Base-by-base conservation (phyloP, 1,140 invertebrate species). In the Trissolcus basalis region DNA sequence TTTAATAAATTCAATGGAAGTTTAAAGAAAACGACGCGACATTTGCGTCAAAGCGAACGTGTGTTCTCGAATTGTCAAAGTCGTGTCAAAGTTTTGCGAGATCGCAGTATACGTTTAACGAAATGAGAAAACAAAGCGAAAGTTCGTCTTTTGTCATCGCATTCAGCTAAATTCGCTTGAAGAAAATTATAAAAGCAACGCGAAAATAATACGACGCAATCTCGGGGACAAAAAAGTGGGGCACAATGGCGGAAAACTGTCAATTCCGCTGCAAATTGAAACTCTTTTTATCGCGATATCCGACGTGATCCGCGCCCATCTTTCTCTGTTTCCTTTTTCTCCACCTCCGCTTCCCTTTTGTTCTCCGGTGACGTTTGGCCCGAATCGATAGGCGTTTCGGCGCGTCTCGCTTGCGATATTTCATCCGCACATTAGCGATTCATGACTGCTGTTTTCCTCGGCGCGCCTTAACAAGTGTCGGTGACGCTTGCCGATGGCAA, bases 401-500 rank as follows among this genome's bases (percentile, higher is more conserved):
- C 47, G 0, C 13, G 19, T 61, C 43, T 51, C 43, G 33, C 59
- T 36, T 33, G 56, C 47, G 50, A 77, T 77, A 71, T 77, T 77
- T 77, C 58, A 71, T 77, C 58, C 14, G 47, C 33, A 39, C 72
- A 69, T 75, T 69, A 69, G 72, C 72, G 72, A 71, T 77, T 67
- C 74, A 71, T 77, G 68, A 71, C 74, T 51, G 51, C 51, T 77
- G 68, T 71, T 71, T 77, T 77, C 74, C 61, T 61, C 10, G 14
- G 61, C 63, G 67, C 68, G 27, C 74, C 63, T 77, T 77, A 77
- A 77, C 74, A 77, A 77, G 56, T 71, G 56, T 45, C 65, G 13
- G 39, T 48, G 44, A 61, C 44, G 45, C 12, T 68, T 15, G 48
- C 60, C 61, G 67, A 77, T 67, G 61, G 56, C 45, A 71, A 71